Percentiles rank a stretch among this genome's conserved stretches.
phyloP scores from a whole-genome alignment of 37 sponge, comb jelly and placozoan genomes.

The Halisarca cf. caerulea region DNA sequence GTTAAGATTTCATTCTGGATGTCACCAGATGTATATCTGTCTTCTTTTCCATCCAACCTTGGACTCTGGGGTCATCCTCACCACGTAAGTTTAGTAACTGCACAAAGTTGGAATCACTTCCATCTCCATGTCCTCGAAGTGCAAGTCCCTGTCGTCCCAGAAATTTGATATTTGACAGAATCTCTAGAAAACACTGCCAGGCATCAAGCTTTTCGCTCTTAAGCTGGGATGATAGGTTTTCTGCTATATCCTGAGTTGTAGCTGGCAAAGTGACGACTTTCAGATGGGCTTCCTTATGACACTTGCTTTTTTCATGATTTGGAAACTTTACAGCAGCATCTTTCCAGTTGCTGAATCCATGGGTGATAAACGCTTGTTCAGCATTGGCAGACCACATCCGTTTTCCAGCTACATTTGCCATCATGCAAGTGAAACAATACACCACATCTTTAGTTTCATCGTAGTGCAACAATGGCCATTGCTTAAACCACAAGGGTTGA shows the following conservation, averaged over 20 bases:
- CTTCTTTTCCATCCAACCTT: slow-evolving; percentile 19
- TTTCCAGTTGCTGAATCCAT: neutral
- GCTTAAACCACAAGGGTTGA: neutral
- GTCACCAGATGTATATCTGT: slow-evolving; percentile 11
- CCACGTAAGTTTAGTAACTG: slow-evolving; percentile 30
- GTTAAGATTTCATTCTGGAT: slow-evolving; percentile 24
- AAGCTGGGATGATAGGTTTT: neutral
- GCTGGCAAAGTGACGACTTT: neutral
- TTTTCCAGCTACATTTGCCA: neutral
- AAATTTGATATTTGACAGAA: slow-evolving; percentile 19
- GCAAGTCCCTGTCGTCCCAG: slow-evolving; percentile 27
- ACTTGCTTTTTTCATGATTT: neutral
- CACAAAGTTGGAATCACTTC: slow-evolving; percentile 21
- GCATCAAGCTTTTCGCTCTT: neutral
- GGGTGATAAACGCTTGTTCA: neutral
- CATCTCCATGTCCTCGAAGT: slow-evolving; percentile 25
- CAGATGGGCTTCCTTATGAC: neutral
- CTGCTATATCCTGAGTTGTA: neutral
- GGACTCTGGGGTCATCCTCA: slow-evolving; percentile 22
- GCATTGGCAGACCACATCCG: neutral
- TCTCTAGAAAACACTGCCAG: neutral
- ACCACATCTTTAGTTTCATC: neutral
- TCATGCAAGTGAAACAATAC: neutral
- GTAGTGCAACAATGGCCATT: neutral
- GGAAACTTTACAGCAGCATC: neutral